Base-by-base conservation (phyloP, 2,888 invertebrate species). In the Acrocera orbiculus region DNA sequence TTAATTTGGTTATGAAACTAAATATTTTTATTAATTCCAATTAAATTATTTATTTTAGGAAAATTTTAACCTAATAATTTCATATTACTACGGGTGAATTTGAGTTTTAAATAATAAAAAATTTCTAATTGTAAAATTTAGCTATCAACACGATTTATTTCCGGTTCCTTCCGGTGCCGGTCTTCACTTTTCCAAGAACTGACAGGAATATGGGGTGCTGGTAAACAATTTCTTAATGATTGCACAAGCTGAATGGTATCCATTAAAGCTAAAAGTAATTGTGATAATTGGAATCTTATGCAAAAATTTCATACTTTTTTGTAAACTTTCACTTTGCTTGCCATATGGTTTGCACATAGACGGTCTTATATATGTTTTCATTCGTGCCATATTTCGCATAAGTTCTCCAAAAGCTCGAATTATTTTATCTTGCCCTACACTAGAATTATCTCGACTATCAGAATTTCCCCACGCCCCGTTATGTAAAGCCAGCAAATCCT, bases 291-390 rank as follows among this genome's bases (percentile, higher is more conserved):
- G n/a, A n/a, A 7, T 19, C 19, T 7, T 26, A 17, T 22, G 23
- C 25, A 31, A 29, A 38, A 8, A 8, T 33, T 38, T 56, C 63
- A 65, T 63, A 83, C 83, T 83, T 66, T 85, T 85, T 61, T 85
- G 83, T 47, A 85, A 65, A 51, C 82, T 79, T 63, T 85, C 85
- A 42, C 82, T 82, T 61, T 85, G 85, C 57, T 85, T 85, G 43
- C 85, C 85, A 57, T 85, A 85, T 15, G 85, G 85, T 60, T 85
- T 85, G 38, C 83, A 85, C 85, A 85, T 85, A 38, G 85, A 76
- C 40, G 83, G 85, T 36, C 83, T 69, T 46, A 85, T 82, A 52
- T 82, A 85, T 30, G 81, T 78, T 55, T 85, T 81, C 81, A 85
- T 85, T 50, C 83, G 72, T 46, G 77, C 76, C 75, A 85, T 76